Evolutionary conservation across 2,888 invertebrate genomes (phyloP), one percentile per base, ranked within the genome.

Genomic region (Pseudococcus jackbeardsleyi): DNA sequence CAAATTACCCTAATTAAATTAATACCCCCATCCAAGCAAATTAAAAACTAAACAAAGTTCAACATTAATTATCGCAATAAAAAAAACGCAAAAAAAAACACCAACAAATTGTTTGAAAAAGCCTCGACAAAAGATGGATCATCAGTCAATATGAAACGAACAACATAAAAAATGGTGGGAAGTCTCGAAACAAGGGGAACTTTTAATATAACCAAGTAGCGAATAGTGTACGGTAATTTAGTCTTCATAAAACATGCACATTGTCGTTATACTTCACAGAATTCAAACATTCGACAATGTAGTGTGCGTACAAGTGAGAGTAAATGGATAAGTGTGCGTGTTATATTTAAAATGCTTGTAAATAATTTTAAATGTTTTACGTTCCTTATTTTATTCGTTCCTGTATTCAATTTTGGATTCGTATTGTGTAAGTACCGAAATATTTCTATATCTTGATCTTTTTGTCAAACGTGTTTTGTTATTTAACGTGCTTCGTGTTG

Each of bases 211-310:
- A 86, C 72, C 86, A 33, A 72, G 68, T 68, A 86, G 86, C 68
- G 86, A 86, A 77, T 68, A 68, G 86, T 72, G 22, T 72, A 86
- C 86, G 86, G 86, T 86, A 86, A 86, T 86, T 86, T 68, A 86
- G 86, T 86, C 48, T 72, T 68, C 68, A 72, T 86, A 86, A 86
- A 86, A 86, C 86, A 86, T 86, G 86, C 72, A 86, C 72, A 86
- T 46, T 68, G 86, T 86, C 48, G 72, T 82, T 48, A 86, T 86
- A 86, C 68, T 68, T 64, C 86, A 72, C 86, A 42, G 72, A 86
- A 72, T 68, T 68, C 72, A 26, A 68, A 86, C 42, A 64, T 48
- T 48, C 68, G 72, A 68, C 39, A n/a, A 68, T 64, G 42, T 64
- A 68, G 68, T 64, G 86, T 86, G 86, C 42, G 86, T 68, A 46